These are phyloP conservation scores for Procambarus virginalis DNA, from an alignment of 1,140 invertebrate genomes.

Conservation along the genomic window DNA sequence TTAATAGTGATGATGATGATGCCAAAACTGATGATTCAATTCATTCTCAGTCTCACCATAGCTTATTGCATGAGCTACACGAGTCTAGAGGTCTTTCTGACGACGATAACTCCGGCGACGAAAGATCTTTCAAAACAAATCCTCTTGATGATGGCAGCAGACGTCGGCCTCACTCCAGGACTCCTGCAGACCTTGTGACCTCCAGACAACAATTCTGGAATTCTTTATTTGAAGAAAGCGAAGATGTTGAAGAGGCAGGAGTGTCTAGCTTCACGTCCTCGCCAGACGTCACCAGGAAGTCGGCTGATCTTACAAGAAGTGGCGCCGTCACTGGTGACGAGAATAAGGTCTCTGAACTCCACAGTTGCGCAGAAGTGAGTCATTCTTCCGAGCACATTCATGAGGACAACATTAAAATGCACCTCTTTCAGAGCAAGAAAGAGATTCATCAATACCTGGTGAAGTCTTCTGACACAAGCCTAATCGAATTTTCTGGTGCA, in stretches of 20 bases:
- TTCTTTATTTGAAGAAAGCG: conserved; percentile 3
- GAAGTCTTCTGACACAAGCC: background rate
- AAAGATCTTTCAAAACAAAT: conserved; percentile 1
- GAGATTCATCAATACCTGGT: background rate
- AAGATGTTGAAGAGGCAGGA: background rate
- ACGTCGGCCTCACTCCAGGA: background rate
- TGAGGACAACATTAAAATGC: background rate
- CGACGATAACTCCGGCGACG: conserved; percentile 12
- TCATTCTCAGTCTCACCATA: conserved; percentile 17
- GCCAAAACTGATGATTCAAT: conserved; percentile 12
- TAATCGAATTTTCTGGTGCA: no score
- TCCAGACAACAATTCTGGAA: conserved; percentile 44
- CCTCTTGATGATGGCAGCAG: conserved; percentile 2
- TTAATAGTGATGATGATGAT: background rate
- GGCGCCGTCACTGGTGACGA: background rate
- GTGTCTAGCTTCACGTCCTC: conserved; percentile 3
- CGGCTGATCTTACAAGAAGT: background rate
- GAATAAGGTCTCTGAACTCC: background rate
- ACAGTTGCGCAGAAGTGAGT: background rate
- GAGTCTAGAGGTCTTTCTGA: conserved; percentile 3
- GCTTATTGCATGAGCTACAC: conserved; percentile 42
- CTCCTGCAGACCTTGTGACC: conserved; percentile 24
- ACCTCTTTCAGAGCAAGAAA: background rate
- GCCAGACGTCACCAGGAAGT: conserved; percentile 27
- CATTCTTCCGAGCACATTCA: background rate